Base-by-base conservation (phyloP, 1,140 invertebrate genomes). In the Drosophila teissieri region DNA sequence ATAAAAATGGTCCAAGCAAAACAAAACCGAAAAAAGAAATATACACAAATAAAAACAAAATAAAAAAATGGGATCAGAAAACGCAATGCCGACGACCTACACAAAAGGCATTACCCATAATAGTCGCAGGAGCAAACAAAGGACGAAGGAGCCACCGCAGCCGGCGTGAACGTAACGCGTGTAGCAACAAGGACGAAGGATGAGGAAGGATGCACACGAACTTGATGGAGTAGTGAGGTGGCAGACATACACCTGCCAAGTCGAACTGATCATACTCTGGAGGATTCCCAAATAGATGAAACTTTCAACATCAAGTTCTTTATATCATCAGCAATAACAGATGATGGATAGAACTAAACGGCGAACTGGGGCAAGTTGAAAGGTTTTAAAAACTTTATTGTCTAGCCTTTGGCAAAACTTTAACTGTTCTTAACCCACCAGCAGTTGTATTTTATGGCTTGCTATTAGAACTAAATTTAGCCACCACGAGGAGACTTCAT, bases 91-190 rank as follows among this genome's bases (percentile, higher is more conserved):
- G 82, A 54, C 81, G 61, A 76, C 65, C 79, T 63, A 79, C 67
- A 89, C 84, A 86, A 86, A 81, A 88, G 83, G 79, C 76, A 85
- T 78, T 53, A 73, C 68, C 69, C 69, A 67, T 85, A 78, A 88
- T 80, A 78, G 68, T 54, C 44, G 61, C 48, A 60, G 57, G 60
- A 84, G 44, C 69, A 63, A 53, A 36, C 37, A 44, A 52, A 40
- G 44, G 51, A 24, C 34, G 7, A 34, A 7, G 17, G 17, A 11
- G 24, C 40, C 51, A 68, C 34, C 22, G 15, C 48, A 60, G 17
- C 40, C 48, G 36, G 48, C 34, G 70, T 53, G 64, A 78, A 60
- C 45, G 74, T 53, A 73, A 78, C 68, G 81, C 68, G 76, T 67
- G 52, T 57, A 51, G 61, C 45, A 63, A 68, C 69, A 46, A 48